phyloP scores from a whole-genome alignment of 2,113 vertebrate species.

The Cromileptes altivelis region DNA sequence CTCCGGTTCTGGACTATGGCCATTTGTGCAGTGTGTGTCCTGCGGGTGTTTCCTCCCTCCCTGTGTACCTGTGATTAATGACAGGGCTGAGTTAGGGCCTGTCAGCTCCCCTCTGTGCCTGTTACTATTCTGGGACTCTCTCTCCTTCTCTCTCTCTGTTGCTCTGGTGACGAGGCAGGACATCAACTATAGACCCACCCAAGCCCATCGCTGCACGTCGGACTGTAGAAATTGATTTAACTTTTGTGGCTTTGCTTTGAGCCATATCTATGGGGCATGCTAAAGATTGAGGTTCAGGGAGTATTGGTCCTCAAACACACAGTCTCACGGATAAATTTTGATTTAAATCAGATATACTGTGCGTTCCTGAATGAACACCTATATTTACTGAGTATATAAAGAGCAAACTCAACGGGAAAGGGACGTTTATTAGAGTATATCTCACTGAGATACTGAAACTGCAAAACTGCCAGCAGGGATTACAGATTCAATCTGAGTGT shows the following conservation, averaged over 20 bases:
- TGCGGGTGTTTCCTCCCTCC: constrained; percentile 76
- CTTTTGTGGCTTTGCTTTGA: constrained; percentile 64
- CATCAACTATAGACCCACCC: constrained; percentile 72
- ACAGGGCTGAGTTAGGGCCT: constrained; percentile 79
- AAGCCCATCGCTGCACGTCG: constrained; percentile 50
- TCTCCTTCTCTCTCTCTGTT: constrained; percentile 48
- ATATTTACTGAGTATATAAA: constrained; percentile 46
- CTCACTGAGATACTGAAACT: constrained; percentile 33
- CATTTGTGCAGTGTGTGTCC: constrained; percentile 71
- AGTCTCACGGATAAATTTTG: constrained; percentile 34
- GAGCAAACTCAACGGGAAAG: constrained; percentile 23
- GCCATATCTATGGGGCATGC: constrained; percentile 29
- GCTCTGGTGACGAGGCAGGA: constrained; percentile 72
- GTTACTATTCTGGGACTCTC: constrained; percentile 80
- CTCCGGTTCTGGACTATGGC: constrained; percentile 53
- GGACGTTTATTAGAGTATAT: constrained; percentile 28
- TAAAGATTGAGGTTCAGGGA: constrained; percentile 29
- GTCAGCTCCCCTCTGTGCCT: constrained; percentile 76
- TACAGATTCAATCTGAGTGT: constrained; percentile 42
- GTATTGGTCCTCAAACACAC: constrained; percentile 43
- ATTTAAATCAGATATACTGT: constrained; percentile 39
- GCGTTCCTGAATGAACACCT: constrained; percentile 15
- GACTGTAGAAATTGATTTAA: constrained; percentile 61
- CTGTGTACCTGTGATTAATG: constrained; percentile 84
- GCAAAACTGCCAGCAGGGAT: constrained; percentile 31